phyloP scores from a whole-genome alignment of 2,888 invertebrate genomes.

The Philaethria dido region DNA sequence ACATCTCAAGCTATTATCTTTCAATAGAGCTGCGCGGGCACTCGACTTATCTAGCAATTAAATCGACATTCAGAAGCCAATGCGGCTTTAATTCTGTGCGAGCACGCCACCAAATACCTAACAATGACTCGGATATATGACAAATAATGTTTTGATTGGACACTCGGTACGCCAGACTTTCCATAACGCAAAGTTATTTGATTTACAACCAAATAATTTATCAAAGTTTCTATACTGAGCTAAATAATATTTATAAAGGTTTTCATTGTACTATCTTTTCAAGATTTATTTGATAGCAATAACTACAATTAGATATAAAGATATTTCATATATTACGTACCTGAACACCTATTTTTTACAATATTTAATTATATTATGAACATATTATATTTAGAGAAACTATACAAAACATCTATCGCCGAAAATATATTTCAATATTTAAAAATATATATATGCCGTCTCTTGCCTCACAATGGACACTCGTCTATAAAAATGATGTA shows the following conservation, averaged over 20 bases:
- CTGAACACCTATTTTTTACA: not conserved
- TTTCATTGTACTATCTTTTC: not conserved
- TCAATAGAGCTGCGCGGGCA: conserved; percentile 74
- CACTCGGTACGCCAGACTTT: conserved; percentile 47
- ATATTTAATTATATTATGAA: not conserved
- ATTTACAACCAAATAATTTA: not conserved
- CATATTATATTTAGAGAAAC: not conserved
- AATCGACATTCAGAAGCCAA: conserved; percentile 83
- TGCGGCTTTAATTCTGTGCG: conserved; percentile 73
- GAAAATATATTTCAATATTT: not conserved
- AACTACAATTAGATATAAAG: not conserved
- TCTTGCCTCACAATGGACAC: conserved; percentile 67
- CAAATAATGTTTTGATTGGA: conserved; percentile 83
- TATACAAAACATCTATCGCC: not conserved
- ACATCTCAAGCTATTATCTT: conserved; percentile 79
- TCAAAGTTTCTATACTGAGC: not conserved
- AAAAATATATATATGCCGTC: conserved; percentile 38
- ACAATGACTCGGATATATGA: conserved; percentile 80
- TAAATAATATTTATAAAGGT: not conserved
- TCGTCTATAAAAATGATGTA: conserved; percentile 68
- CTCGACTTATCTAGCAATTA: conserved; percentile 81
- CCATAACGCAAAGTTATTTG: conserved; percentile 18
- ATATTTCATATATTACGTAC: not conserved
- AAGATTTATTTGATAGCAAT: not conserved
- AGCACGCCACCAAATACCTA: conserved; percentile 70